Evolutionary conservation across 1,140 invertebrate species (phyloP).

Genomic region (Orchesella cincta): DNA sequence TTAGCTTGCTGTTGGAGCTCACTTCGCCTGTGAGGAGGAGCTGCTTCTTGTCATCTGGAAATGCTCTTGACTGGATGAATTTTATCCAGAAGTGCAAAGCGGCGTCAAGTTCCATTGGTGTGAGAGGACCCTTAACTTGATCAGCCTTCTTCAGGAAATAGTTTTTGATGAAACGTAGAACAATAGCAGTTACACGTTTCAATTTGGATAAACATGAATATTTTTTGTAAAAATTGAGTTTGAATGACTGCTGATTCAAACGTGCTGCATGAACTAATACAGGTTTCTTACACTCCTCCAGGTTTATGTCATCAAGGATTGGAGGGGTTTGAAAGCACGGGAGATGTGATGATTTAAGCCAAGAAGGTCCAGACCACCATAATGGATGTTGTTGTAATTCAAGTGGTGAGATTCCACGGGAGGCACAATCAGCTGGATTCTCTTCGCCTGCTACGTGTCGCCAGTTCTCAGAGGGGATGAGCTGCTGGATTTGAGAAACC

Average conservation of each 20-base stretch:
- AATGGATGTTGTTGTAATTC: background rate
- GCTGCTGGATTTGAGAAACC: background rate
- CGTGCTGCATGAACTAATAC: background rate
- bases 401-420: background rate
- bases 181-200: slow-evolving; percentile 5
- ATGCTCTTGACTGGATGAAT: background rate
- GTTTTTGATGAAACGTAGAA: background rate
- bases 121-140: background rate
- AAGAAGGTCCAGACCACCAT: background rate
- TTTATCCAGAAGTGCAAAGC: too few species aligned
- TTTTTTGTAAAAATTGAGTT: background rate
- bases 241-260: background rate
- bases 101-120: background rate
- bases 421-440: background rate
- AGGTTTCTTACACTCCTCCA: background rate
- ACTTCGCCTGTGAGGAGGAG: background rate
- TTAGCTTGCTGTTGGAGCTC: background rate
- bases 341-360: background rate
- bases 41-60: background rate
- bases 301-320: background rate
- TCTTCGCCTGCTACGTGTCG: background rate
- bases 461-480: background rate
- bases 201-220: background rate
- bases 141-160: too few species aligned
- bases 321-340: background rate